Percentiles rank a stretch among this genome's conserved stretches.
These are phyloP conservation scores for Enteromius trimaculatus DNA, from an alignment of 2,797 vertebrate species.

Conservation along the genomic window DNA sequence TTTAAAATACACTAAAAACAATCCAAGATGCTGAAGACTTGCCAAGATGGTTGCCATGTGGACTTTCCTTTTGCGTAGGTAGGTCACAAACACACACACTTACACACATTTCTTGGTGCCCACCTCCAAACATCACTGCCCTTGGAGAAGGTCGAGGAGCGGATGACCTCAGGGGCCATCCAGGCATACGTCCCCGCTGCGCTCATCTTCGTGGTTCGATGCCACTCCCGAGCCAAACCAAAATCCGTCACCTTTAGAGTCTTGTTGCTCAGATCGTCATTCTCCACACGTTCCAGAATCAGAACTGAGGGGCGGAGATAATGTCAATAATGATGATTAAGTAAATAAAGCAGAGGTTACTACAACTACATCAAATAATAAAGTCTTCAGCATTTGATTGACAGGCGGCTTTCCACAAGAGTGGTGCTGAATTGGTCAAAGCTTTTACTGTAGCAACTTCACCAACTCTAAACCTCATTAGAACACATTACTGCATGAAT, in stretches of 20 bases:
- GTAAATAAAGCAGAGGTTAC: background rate
- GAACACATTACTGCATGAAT: background rate
- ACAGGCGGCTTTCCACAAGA: background rate
- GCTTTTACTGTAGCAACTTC: background rate
- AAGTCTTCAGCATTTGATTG: background rate
- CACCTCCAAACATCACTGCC: slow-evolving; percentile 98
- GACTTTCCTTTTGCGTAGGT: slow-evolving; percentile 2
- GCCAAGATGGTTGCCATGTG: background rate
- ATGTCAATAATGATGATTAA: slow-evolving; percentile 13
- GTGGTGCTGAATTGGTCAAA: background rate
- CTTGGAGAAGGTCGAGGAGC: slow-evolving; percentile 97
- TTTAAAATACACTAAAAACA: background rate
- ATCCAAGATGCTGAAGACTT: background rate
- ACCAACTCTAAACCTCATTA: background rate
- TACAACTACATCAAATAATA: background rate
- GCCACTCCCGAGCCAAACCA: slow-evolving; percentile 95
- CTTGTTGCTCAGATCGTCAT: slow-evolving; percentile 94
- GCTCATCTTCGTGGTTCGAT: slow-evolving; percentile 98
- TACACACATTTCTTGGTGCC: slow-evolving; percentile 29
- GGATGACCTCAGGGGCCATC: slow-evolving; percentile 98
- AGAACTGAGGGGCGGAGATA: slow-evolving; percentile 79
- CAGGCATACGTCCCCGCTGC: slow-evolving; percentile 96
- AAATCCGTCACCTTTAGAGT: slow-evolving; percentile 99
- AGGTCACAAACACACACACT: slow-evolving; percentile 22
- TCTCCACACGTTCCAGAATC: slow-evolving; percentile 92